A percentile compares a stretch with the other conserved stretches of the same genome.
Evolutionary conservation across 2,113 vertebrate species (phyloP).

Genomic region (Sinocyclocheilus anophthalmus): DNA sequence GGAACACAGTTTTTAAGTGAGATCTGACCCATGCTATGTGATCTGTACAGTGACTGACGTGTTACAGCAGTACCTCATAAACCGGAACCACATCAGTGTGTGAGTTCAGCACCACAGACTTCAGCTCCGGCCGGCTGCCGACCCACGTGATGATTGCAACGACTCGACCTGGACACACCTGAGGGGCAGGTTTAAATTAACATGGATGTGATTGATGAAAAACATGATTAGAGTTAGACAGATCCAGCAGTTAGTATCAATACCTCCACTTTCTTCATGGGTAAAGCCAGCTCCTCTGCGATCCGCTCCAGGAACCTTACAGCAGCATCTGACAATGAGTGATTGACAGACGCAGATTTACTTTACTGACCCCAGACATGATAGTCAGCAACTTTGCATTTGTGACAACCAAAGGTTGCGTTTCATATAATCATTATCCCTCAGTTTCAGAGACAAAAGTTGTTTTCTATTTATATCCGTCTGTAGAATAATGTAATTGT

Average conservation of each 20-base stretch:
- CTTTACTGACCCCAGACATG: conserved; percentile 20
- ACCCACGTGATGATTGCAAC: conserved; percentile 89
- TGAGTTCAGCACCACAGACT: conserved; percentile 92
- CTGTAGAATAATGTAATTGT: background rate
- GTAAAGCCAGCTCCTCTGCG: conserved; percentile 81
- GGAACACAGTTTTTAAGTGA: conserved; percentile 54
- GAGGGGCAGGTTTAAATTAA: conserved; percentile 19
- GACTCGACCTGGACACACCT: conserved; percentile 85
- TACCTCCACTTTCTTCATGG: conserved; percentile 91
- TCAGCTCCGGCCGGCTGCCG: conserved; percentile 82
- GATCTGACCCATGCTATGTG: background rate
- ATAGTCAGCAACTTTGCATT: background rate
- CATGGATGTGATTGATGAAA: background rate
- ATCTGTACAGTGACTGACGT: background rate
- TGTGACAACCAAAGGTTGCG: background rate
- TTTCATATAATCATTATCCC: background rate
- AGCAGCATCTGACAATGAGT: conserved; percentile 76
- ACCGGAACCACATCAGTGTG: conserved; percentile 95
- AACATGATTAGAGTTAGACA: background rate
- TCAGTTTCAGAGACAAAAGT: background rate
- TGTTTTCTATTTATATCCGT: background rate
- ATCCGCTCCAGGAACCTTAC: conserved; percentile 82
- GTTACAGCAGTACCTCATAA: conserved; percentile 78
- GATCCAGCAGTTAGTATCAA: background rate
- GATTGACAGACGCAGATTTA: conserved; percentile 36